Conservation (phyloP, 2,888 invertebrate species). For the Melanargia galathea region DNA sequence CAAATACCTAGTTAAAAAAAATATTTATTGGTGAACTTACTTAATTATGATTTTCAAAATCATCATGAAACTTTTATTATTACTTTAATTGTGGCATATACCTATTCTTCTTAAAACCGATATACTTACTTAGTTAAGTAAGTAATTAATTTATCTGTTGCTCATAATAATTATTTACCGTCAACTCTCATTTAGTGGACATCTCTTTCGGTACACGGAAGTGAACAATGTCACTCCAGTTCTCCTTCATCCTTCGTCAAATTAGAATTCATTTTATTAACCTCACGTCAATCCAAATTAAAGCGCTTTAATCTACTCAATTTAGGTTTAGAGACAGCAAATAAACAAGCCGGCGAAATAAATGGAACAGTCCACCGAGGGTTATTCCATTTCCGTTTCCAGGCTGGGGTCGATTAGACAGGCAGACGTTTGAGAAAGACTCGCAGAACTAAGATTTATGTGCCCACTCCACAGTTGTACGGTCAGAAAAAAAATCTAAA, state of each 20-base stretch:
- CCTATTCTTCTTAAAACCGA: no score
- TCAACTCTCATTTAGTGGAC: no score
- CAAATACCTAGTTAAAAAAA: no score
- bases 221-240: not conserved
- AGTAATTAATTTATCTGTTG: no score
- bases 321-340: slow-evolving; percentile 23
- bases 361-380: slow-evolving; percentile 30
- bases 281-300: slow-evolving; percentile 14
- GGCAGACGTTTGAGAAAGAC: slow-evolving; percentile 54
- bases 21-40: no score
- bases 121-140: no score
- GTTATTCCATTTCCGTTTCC: slow-evolving; percentile 60
- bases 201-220: no score
- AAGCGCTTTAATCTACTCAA: slow-evolving; percentile 7
- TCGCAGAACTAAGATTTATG: slow-evolving; percentile 57
- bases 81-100: no score
- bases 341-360: slow-evolving; percentile 38
- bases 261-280: not conserved
- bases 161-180: no score
- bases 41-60: no score
- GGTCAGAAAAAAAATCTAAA: slow-evolving; percentile 41
- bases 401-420: slow-evolving; percentile 53
- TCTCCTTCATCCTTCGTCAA: not conserved
- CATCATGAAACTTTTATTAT: no score
- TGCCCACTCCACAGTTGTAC: slow-evolving; percentile 45